Base-by-base conservation (phyloP, 2,888 invertebrate species). In the Monochamus alternatus region DNA sequence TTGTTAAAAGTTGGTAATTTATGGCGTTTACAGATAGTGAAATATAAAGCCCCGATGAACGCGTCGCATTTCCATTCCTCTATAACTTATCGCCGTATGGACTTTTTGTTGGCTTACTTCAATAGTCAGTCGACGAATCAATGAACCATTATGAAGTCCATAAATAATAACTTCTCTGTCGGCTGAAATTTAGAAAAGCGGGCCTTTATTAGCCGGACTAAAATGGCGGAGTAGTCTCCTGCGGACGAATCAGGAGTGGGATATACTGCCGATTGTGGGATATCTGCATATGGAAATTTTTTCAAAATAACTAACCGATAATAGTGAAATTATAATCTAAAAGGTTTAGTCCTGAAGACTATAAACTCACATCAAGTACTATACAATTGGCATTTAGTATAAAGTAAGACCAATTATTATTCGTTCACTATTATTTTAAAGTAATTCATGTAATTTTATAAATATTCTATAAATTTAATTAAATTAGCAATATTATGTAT, bases 61-160 rank as follows among this genome's bases (percentile, higher is more conserved):
- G 81, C 82, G 80, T 83, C 81, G 83, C 81, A 84, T 82, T 82
- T 84, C 83, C 81, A 82, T 83, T 81, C 74, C 78, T 75, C 80
- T 80, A 81, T 81, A 82, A 81, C 80, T 80, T 87, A 87, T 87
- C 85, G 71, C 64, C 59, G 68, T 38, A 58, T 63, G 85, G 83
- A 84, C 83, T 86, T 86, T 85, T 85, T 86, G 86, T 85, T 85
- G 81, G 85, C 83, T 85, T 83, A 85, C 86, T 86, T 87, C 87
- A 86, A 86, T 87, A 86, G 86, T 86, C 85, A 84, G 85, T 86
- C 84, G 82, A 84, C 83, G 85, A 88, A 74, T 74, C 74, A 74
- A 74, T 74, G 74, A 74, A 31, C 73, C 73, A 73, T 73, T 73
- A 73, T 73, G 67, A 66, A 47, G 47, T 44, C 43, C 73, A 65